Conservation (phyloP, 2,797 vertebrate genomes). For the Tapirus indicus region DNA sequence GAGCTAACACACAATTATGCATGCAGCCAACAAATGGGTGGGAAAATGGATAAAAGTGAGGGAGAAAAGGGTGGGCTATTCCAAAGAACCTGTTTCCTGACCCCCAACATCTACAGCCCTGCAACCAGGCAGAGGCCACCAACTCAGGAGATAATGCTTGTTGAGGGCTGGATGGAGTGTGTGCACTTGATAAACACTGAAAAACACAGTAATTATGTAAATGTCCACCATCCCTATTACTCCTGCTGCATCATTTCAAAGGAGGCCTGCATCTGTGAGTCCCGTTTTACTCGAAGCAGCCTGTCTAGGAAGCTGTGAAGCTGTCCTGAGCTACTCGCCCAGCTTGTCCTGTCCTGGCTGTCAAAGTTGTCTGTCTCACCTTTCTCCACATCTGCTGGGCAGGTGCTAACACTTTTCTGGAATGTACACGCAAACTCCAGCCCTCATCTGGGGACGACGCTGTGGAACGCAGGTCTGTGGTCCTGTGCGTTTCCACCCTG, state of each 20-base stretch:
- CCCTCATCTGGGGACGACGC: not conserved
- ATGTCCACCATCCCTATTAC: not conserved
- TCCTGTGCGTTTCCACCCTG: not conserved
- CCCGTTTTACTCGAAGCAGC: not conserved
- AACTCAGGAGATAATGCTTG: not conserved
- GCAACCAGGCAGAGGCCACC: not conserved
- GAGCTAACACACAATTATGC: too few relatives aligned
- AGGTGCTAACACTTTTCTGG: not conserved
- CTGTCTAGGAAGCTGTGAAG: too few relatives aligned
- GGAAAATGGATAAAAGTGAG: not conserved
- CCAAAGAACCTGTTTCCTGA: not conserved
- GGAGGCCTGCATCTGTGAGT: too few relatives aligned
- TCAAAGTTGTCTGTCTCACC: too few relatives aligned
- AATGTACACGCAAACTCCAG: not conserved
- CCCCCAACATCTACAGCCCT: not conserved
- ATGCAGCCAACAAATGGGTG: too few relatives aligned
- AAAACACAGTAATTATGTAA: not conserved
- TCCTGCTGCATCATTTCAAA: not conserved
- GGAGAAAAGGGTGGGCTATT: not conserved
- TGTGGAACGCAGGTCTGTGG: fast-evolving
- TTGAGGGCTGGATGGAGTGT: not conserved
- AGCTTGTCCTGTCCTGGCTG: too few relatives aligned
- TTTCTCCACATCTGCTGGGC: too few relatives aligned
- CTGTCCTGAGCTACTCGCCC: too few relatives aligned
- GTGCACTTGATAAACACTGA: not conserved